Evolutionary conservation across 2,113 vertebrate species (phyloP), one percentile per base, ranked within the genome.

Genomic region (Erythrocercus mccallii): DNA sequence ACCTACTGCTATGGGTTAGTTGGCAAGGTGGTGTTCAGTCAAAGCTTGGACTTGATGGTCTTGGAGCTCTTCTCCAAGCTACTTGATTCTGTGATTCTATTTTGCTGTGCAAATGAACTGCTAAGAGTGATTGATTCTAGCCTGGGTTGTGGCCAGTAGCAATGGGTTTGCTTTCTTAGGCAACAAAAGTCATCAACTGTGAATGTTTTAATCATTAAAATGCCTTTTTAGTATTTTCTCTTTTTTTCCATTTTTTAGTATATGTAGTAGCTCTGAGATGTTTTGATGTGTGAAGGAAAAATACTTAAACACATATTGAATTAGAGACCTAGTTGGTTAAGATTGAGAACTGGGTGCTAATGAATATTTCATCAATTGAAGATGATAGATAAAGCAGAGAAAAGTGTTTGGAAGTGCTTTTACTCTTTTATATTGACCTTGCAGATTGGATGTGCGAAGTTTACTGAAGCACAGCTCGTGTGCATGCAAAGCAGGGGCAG

Each of bases 351-450:
- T 72, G 76, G 9, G 7, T 81, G 25, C 57, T 92, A 76, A 92
- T 95, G 57, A 95, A 76, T 91, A 87, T 94, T 95, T 95, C 40
- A 94, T 94, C 3, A 5, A 24, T 23, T 95, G n/a, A 27, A 81
- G 77, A 68, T 82, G 91, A 87, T 76, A 89, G 71, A 95, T 64
- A 61, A 95, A 84, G 61, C 61, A 81, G 60, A 76, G 48, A 40
- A 74, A 78, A 91, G 66, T 65, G 40, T 87, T 81, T 87, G 61
- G n/a, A 87, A 78, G 45, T 45, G 45, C 28, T 95, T 85, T 66
- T 76, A 10, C 73, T 76, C 37, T 76, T n/a, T 60, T 64, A 14
- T 42, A 44, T 57, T 89, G 91, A 72, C 89, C 74, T 85, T 90
- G 62, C 64, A 72, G 48, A 61, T 65, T 51, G 35, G 61, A 62